Evolutionary conservation across 1,140 invertebrate species (phyloP), one percentile per base, ranked within the genome.

Genomic region (Drosophila funebris): DNA sequence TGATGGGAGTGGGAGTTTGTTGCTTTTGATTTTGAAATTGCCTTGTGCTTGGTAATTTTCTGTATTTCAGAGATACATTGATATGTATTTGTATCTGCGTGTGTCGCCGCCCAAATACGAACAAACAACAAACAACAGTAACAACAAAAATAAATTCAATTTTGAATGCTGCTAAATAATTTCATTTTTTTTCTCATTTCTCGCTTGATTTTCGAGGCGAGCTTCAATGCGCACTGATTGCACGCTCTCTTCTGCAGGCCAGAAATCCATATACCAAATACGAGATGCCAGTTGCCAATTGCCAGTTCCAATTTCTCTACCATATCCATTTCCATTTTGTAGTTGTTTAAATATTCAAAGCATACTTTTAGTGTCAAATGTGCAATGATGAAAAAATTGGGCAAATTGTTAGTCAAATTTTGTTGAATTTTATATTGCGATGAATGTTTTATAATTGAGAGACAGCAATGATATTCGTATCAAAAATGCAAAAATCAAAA

Each of bases 101-200:
- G 18, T 22, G 27, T 56, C 62, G 16, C 46, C 31, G 33, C 33
- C n/a, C n/a, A n/a, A n/a, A n/a, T n/a, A n/a, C n/a, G n/a, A n/a
- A n/a, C n/a, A n/a, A 36, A 36, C 33, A 36, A 36, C 33, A 36
- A 36, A 3, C 33, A n/a, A n/a, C 9, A 39, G 64, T 73, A 54
- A 69, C 78, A 71, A 60, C 44, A 22, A 18, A 33, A 18, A 67
- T 48, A 75, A 85, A 85, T 87, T 81, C 82, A 87, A 88, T 87
- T 87, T 87, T 64, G 70, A 85, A 76, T 85, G 76, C 76, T 77
- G 76, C 75, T 85, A 77, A 84, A 84, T 84, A 84, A 84, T 84
- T 84, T 85, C 61, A 85, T 84, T 85, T 88, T 67, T 72, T 48
- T 27, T 48, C 18, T 20, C 44, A 76, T 84, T 78, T 78, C 41